Evolutionary conservation across 2,113 vertebrate species (phyloP), one percentile per base, ranked within the genome.

Genomic region (Actenoides lindsayi): DNA sequence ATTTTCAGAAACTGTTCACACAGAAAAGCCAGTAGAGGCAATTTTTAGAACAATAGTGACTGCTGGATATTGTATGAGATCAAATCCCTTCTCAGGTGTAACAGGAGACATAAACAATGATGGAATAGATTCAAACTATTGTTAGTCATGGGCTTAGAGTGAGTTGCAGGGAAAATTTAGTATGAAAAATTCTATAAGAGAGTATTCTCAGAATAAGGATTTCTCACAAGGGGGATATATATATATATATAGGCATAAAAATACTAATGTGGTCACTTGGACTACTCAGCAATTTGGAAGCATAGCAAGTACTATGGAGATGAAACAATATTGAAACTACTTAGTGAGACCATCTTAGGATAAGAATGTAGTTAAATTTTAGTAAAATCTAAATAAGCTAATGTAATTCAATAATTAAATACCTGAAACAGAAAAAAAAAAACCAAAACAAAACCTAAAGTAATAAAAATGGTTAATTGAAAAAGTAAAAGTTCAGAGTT

Each of bases 21-120:
- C 48, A 92, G 88, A 94, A 96, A 88, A 90, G 31, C 84, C 37
- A 59, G 46, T 77, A 60, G 74, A 77, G 53, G 80, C 31, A 81
- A 83, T 96, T 96, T 91, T 91, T 81, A 88, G 76, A 89, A 96
- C 91, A 93, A 97, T 56, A 48, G 24, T 30, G 12, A 76, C 69
- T 76, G 81, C 41, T 95, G 64, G 35, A 2, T 74, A 93, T 82
- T 93, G 67, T 84, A 82, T 51, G 39, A 75, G 31, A 74, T 92
- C 64, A 93, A 95, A 94, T 95, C 57, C 65, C 89, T 93, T 94
- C 81, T 96, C 94, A 94, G 95, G 96, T 97, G 80, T 93, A 92
- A 42, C 13, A 90, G 70, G 73, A 82, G 94, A 54, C 9, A 53
- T 15, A 63, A 85, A 91, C 67, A 96, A 94, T 89, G 44, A 92